Base-by-base conservation (phyloP, 2,113 vertebrate genomes). In the Tauraco erythrolophus region DNA sequence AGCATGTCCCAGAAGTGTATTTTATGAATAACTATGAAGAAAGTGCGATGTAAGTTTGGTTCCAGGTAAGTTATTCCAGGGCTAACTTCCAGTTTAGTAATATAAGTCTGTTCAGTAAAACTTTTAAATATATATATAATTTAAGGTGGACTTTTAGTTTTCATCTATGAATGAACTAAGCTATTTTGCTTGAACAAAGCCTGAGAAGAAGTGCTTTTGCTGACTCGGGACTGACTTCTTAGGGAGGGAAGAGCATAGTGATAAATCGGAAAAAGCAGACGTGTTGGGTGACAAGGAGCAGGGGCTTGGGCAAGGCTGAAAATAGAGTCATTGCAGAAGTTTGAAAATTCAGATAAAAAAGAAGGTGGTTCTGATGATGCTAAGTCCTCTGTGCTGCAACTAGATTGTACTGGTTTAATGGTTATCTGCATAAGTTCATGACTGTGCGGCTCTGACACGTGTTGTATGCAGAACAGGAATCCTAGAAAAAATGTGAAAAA, bases 221-320 rank as follows among this genome's bases (percentile, higher is more conserved):
- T 78, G 35, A 68, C 11, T 85, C 41, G 79, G 58, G 43, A 35
- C 35, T 58, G 23, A 69, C 39, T 84, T 88, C 28, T 18, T 76
- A 84, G 68, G 57, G 45, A 94, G 54, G 46, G 53, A 65, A 54
- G 16, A 78, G 39, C 35, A 60, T 0, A n/a, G 46, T 22, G 83
- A 91, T 91, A 81, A 84, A 61, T 24, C 0, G 1, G 51, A 90
- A 48, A 85, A 74, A 90, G 77, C 39, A 66, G 79, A 74, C 0
- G 14, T 96, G 88, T 93, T 90, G 68, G 71, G 41, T 95, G 82
- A 94, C 41, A 66, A 88, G 51, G 30, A 96, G 18, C 93, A 95
- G 41, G 43, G 45, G 51, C 27, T 51, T 18, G 4, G 58, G 18
- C 57, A 50, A 41, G 37, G 41, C 56, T 95, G n/a, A n/a, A 74